Evolutionary conservation across 2,888 invertebrate genomes (phyloP).

Genomic region (Rhabditoides inermis): DNA sequence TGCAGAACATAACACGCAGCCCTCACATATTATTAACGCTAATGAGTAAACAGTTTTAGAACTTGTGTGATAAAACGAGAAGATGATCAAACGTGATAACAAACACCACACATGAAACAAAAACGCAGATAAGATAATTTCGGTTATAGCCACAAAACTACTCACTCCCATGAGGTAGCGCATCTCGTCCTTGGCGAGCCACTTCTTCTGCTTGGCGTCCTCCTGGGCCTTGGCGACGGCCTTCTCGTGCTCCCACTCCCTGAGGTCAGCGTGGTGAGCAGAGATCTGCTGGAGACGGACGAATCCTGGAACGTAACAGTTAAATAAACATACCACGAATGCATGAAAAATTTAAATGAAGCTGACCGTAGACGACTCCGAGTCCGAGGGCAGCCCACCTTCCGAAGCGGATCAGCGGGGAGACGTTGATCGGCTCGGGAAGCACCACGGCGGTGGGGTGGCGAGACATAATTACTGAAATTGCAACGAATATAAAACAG

Average conservation of each 20-base stretch:
- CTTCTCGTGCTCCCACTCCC: slow-evolving; percentile 51
- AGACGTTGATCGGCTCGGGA: slow-evolving; percentile 46
- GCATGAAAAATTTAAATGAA: slow-evolving; percentile 5
- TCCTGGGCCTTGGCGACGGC: slow-evolving; percentile 44
- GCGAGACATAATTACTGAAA: no score
- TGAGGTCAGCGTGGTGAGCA: slow-evolving; percentile 49
- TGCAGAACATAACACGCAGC: neutral
- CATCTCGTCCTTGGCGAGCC: slow-evolving; percentile 50
- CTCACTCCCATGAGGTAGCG: slow-evolving; percentile 46
- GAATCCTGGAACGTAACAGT: slow-evolving; percentile 18
- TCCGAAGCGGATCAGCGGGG: slow-evolving; percentile 47
- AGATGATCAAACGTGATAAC: neutral
- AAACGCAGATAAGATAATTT: no score
- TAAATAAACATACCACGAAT: slow-evolving; percentile 4
- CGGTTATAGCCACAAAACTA: neutral
- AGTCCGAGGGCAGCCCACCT: slow-evolving; percentile 47
- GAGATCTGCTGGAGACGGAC: slow-evolving; percentile 42
- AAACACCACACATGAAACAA: no score
- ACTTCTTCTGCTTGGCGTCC: slow-evolving; percentile 47
- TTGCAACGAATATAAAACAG: no score
- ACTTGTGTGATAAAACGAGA: neutral
- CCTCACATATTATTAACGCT: no score
- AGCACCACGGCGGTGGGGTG: slow-evolving; percentile 46
- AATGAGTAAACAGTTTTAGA: no score
- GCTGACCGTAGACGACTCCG: slow-evolving; percentile 42